Evolutionary conservation across 2,797 vertebrate genomes (phyloP).

Genomic region (Coregonus sp.): DNA sequence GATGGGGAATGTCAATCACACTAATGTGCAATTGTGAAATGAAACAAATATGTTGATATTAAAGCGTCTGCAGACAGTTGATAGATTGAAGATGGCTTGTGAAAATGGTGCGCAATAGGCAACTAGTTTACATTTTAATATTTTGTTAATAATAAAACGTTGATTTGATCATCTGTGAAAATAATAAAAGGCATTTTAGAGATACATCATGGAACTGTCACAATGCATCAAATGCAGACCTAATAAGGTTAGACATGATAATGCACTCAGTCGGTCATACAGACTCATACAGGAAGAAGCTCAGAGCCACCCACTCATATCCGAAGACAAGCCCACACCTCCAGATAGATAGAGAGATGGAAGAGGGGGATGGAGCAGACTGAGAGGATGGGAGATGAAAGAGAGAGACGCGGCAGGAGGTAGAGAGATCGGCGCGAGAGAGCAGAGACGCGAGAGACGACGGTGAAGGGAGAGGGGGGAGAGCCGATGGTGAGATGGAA

Average conservation of each 20-base stretch:
- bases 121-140: conserved; percentile 44
- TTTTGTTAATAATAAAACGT: conserved; percentile 53
- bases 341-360: conserved; percentile 57
- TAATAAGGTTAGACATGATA: conserved; percentile 68
- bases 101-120: no score
- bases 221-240: conserved; percentile 55
- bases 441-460: no score
- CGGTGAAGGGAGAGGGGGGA: no score
- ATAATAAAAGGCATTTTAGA: conserved; percentile 49
- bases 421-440: no score
- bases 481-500: no score
- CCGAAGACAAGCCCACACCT: conserved; percentile 67
- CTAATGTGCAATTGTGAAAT: neutral
- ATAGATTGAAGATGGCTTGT: neutral
- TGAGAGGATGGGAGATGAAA: no score
- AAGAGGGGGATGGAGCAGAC: neutral
- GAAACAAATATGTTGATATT: neutral
- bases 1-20: neutral
- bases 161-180: conserved; percentile 52
- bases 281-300: conserved; percentile 58
- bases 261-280: conserved; percentile 61
- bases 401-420: no score
- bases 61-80: neutral
- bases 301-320: conserved; percentile 62
- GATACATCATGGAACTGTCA: conserved; percentile 41